Evolutionary conservation across 2,888 invertebrate genomes (phyloP).

Genomic region (Polyploca ridens): DNA sequence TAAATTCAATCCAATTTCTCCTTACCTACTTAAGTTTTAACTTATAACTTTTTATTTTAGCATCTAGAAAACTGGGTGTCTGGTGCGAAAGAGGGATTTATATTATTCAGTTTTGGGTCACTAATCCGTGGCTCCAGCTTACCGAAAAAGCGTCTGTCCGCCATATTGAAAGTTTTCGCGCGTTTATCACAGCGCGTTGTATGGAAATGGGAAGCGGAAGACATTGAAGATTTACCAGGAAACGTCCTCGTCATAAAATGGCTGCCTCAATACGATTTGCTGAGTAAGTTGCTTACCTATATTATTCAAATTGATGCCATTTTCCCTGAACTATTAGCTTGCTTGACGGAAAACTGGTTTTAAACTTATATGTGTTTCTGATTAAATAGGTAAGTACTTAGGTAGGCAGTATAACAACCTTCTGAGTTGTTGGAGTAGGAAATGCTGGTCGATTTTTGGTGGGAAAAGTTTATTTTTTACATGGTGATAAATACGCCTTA

Average conservation of each 20-base stretch:
- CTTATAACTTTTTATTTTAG: background rate
- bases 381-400: no score
- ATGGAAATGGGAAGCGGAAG: constrained; percentile 89
- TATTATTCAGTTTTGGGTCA: constrained; percentile 90
- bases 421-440: no score
- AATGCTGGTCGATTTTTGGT: no score
- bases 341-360: no score
- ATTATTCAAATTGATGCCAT: background rate
- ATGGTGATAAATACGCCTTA: no score
- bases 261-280: constrained; percentile 88
- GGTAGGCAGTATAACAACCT: no score
- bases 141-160: constrained; percentile 77
- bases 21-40: no score
- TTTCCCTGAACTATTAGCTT: background rate
- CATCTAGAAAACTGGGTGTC: constrained; percentile 79
- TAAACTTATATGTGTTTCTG: no score
- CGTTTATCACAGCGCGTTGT: constrained; percentile 86
- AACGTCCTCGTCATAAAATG: constrained; percentile 86
- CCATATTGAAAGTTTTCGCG: constrained; percentile 84
- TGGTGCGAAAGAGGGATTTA: constrained; percentile 84
- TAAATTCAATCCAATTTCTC: no score
- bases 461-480: no score
- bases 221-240: constrained; percentile 75
- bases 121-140: constrained; percentile 87
- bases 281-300: constrained; percentile 77